A percentile compares a stretch with the other conserved stretches of the same genome.
These are phyloP conservation scores for Strigamia transsilvanica DNA, from an alignment of 2,888 invertebrate species.

Conservation along the genomic window DNA sequence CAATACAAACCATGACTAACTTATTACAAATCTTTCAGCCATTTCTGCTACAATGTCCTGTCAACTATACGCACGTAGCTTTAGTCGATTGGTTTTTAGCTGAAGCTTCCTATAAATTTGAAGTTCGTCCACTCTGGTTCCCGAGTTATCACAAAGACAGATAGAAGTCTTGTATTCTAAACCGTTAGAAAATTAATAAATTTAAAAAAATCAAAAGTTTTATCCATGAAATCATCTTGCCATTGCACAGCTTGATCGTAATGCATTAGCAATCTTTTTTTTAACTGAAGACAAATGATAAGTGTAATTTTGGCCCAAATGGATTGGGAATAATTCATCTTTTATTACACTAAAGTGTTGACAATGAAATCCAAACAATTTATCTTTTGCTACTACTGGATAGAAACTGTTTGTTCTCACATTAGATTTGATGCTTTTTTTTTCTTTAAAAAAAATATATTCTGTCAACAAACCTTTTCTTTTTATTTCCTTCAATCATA, in stretches of 20 bases:
- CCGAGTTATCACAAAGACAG: no score
- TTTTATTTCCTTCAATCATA: not conserved
- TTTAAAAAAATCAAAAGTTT: not conserved
- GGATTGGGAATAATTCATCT: conserved; percentile 41
- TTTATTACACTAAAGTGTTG: conserved; percentile 26
- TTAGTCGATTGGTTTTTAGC: no score
- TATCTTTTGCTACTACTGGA: not conserved
- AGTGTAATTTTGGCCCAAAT: conserved; percentile 33
- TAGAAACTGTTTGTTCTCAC: conserved; percentile 42
- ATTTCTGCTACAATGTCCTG: no score
- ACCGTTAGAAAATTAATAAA: no score
- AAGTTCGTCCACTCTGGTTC: no score
- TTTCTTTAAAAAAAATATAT: not conserved
- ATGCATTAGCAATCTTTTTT: not conserved
- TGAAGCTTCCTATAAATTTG: no score
- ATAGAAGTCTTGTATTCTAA: no score
- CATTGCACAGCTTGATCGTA: conserved; percentile 14
- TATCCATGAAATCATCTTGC: not conserved
- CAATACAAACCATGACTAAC: no score
- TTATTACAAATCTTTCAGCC: no score
- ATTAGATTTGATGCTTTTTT: not conserved
- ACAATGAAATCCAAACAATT: conserved; percentile 17
- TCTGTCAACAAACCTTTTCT: conserved; percentile 7
- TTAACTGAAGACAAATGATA: conserved; percentile 30
- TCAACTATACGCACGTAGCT: no score